These are phyloP conservation scores for Heliconius himera DNA, from an alignment of 1,140 invertebrate species.

Conservation along the genomic window DNA sequence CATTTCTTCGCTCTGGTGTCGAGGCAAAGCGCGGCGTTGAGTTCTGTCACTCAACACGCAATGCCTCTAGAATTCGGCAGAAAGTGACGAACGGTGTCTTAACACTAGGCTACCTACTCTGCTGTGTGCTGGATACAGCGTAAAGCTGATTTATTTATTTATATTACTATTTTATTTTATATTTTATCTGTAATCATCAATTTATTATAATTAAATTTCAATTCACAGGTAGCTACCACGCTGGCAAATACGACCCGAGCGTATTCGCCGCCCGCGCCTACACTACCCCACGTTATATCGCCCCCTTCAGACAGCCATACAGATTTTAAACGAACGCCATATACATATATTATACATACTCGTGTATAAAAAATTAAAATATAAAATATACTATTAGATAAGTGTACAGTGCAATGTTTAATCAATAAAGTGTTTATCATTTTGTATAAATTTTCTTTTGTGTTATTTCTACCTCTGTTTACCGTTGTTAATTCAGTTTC, in stretches of 20 bases:
- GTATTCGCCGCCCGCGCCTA: constrained; percentile 57
- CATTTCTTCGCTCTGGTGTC: no score
- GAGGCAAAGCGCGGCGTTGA: no score
- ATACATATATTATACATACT: constrained; percentile 37
- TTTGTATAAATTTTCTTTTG: constrained; percentile 7
- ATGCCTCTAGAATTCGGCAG: no score
- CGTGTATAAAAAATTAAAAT: not conserved
- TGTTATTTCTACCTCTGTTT: not conserved
- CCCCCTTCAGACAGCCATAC: constrained; percentile 48
- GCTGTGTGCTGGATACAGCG: no score
- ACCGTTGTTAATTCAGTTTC: no score
- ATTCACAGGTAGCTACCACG: constrained; percentile 68
- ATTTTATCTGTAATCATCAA: not conserved
- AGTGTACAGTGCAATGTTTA: constrained; percentile 46
- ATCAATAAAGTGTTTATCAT: constrained; percentile 44
- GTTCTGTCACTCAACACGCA: no score
- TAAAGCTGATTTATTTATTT: no score
- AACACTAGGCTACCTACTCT: no score
- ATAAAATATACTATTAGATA: constrained; percentile 21
- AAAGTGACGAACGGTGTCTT: no score
- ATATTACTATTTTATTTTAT: not conserved
- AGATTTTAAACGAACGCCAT: constrained; percentile 43
- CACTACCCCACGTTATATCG: constrained; percentile 46
- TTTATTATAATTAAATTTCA: not conserved
- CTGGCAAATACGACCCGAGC: constrained; percentile 60